phyloP scores from a whole-genome alignment of 30 jellyfish, hydroid and myxozoan genomes.

The Cassiopea andromeda region DNA sequence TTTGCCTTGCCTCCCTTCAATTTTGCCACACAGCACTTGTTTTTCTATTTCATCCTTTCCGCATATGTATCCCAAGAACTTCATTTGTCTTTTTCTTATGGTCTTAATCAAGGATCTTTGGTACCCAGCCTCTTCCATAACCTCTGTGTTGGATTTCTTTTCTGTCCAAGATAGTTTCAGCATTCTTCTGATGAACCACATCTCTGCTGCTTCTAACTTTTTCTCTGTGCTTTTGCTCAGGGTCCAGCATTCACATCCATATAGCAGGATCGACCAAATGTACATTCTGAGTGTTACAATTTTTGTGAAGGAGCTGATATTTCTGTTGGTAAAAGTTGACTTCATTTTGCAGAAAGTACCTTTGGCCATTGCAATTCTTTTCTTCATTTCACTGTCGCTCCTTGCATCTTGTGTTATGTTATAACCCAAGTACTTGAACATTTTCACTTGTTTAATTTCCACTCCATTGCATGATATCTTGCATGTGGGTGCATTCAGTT shows the following conservation, averaged over 20 bases:
- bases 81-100: constrained; percentile 10
- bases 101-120: constrained; percentile 3
- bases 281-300: not conserved
- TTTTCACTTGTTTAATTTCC: constrained; percentile 1
- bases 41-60: constrained; percentile 1
- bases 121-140: not conserved
- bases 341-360: not conserved
- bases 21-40: not conserved
- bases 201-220: constrained; percentile 14
- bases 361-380: not conserved
- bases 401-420: not conserved
- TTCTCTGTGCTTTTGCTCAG: constrained; percentile 1
- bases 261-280: constrained; percentile 4
- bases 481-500: not conserved
- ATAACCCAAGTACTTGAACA: not conserved
- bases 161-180: constrained; percentile 6
- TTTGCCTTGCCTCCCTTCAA: not conserved
- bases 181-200: constrained; percentile 26
- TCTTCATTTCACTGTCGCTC: not conserved
- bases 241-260: constrained; percentile 23
- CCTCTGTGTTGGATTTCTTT: not conserved
- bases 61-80: not conserved
- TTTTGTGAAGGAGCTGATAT: not conserved
- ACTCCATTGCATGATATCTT: not conserved
- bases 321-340: constrained; percentile 2